Evolutionary conservation across 2,797 vertebrate genomes (phyloP), one percentile per base, ranked within the genome.

Genomic region (Orientallactaga sibirica): DNA sequence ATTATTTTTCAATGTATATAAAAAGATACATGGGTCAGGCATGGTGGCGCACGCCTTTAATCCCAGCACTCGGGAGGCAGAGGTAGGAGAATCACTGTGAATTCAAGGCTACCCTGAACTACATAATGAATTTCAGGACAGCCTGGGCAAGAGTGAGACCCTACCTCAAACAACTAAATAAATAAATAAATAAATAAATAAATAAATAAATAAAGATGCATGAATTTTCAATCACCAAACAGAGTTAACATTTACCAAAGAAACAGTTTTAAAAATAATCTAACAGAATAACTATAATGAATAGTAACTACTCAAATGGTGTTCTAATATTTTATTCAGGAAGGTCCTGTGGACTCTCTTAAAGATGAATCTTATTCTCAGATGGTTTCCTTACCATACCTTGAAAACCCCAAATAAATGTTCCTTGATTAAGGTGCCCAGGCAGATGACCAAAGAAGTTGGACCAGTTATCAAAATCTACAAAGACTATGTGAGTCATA

Each of bases 331-430:
- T 94, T 61, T 73, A 82, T 52, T 67, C 12, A 88, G 73, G 19
- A 94, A 90, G 29, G 37, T 61, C 75, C 33, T 80, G 81, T 88
- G 71, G n/a, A 87, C 18, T 5, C 77, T 73, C 73, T 93, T 52
- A 82, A 88, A 83, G 24, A 27, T 81, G 18, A 83, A 79, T 87
- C 4, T 58, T 84, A 86, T 18, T 78, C 33, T 85, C 64, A 83
- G 25, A 81, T 92, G 52, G 8, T 48, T 91, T 84, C 77, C 61
- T 93, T 95, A 87, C 77, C 92, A 97, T 98, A 99, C 98, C 98
- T 98, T 98, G 98, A 97, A 99, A 99, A 93, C 98, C 98, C 98
- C 98, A 99, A 97, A 99, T 97, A 98, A 98, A 99, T 0, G 98
- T 99, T 94, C 98, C 98, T 97, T 98, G 98, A 94, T 98, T 98